Evolutionary conservation across 2,888 invertebrate genomes (phyloP), one percentile per base, ranked within the genome.

Genomic region (Galerucella calmariensis): DNA sequence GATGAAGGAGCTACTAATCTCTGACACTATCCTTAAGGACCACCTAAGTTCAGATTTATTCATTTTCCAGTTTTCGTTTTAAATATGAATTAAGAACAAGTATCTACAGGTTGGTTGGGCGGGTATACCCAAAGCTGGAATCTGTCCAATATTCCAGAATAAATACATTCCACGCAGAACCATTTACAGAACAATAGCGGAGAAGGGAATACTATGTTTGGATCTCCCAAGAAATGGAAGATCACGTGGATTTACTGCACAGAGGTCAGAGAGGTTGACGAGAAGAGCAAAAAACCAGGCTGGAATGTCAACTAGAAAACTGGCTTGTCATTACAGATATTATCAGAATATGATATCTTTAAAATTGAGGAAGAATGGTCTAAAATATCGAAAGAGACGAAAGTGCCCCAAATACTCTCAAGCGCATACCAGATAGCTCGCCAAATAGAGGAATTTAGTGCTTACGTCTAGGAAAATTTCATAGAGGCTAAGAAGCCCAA

Each of bases 241-340:
- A 48, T 24, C 66, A 66, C 66, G 48, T 51, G 46, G 16, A 46
- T 66, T 46, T 48, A 46, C 46, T 66, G 46, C 46, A 66, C 66
- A 66, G 20, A 66, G 16, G 35, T 66, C 46, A 46, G 46, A 44
- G 46, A 66, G 20, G 46, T 66, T 66, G 65, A 48, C 48, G 46
- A 66, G 65, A 46, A 48, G 65, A 66, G 65, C 65, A 66, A 46
- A 66, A 66, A 66, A 16, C 16, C 65, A 66, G 65, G 27, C 2
- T 56, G 56, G n/a, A 56, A 16, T 56, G 56, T 56, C 16, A 56
- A 56, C 56, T 2, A 56, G 56, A 3, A 56, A 20, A 27, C 27
- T 27, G 27, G 27, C 27, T 27, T 0, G 27, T 27, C 27, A 27
- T 1, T 27, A 27, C 27, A n/a, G 16, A 56, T 56, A 5, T 14